These are phyloP conservation scores for Catharus fuscescens DNA, from an alignment of 2,113 vertebrate species.

Conservation along the genomic window DNA sequence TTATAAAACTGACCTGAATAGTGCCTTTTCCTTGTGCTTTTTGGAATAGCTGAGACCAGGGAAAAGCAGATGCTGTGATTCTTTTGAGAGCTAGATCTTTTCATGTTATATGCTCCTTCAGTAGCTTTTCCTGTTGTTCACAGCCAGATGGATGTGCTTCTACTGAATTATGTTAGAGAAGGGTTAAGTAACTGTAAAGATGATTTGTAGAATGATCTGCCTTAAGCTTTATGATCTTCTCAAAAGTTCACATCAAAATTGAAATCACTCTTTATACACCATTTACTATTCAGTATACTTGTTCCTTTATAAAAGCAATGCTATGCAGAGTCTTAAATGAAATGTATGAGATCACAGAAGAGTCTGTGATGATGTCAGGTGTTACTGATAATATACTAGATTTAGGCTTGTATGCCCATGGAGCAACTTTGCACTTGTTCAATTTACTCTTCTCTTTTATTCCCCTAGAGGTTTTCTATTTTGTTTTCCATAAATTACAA, in stretches of 20 bases:
- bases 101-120: not conserved
- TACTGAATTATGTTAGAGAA: not conserved
- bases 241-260: not conserved
- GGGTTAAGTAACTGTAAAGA: constrained; percentile 19
- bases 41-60: not conserved
- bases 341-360: not conserved
- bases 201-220: constrained; percentile 16
- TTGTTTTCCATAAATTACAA: not conserved
- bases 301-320: not conserved
- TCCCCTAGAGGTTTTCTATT: not conserved
- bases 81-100: not conserved
- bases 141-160: not conserved
- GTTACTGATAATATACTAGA: not conserved
- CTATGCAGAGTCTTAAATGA: not conserved
- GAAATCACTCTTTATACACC: not conserved
- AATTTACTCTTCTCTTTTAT: not conserved
- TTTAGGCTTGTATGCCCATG: not conserved
- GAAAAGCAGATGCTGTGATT: not conserved
- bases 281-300: not conserved
- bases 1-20: not conserved
- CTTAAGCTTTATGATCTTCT: not conserved
- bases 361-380: not conserved
- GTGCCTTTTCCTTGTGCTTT: not conserved
- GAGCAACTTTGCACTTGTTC: constrained; percentile 4
- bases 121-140: not conserved